Evolutionary conservation across 1,140 invertebrate genomes (phyloP).

Genomic region (Ips typographus): DNA sequence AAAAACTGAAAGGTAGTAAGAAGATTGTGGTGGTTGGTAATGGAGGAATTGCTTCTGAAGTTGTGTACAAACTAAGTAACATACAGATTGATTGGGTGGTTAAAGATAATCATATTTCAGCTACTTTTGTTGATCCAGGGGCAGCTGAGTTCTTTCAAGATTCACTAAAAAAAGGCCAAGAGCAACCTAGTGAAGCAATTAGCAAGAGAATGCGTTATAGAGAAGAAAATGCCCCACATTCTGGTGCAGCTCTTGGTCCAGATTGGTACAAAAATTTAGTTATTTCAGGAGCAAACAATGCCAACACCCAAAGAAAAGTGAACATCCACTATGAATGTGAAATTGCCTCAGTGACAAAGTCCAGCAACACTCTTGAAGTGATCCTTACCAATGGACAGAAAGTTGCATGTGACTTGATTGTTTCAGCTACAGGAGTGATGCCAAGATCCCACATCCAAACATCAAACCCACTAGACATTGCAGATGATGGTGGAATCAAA

Average conservation of each 20-base stretch:
- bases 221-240: slow-evolving; percentile 56
- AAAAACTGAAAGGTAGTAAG: slow-evolving; percentile 65
- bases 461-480: slow-evolving; percentile 60
- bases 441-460: slow-evolving; percentile 66
- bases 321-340: slow-evolving; percentile 72
- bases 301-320: slow-evolving; percentile 54
- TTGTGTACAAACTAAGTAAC: slow-evolving; percentile 83
- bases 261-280: slow-evolving; percentile 85
- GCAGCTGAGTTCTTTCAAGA: slow-evolving; percentile 89
- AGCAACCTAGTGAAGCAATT: slow-evolving; percentile 40
- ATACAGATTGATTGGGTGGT: slow-evolving; percentile 92
- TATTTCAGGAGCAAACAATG: slow-evolving; percentile 59
- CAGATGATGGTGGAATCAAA: slow-evolving; percentile 72
- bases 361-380: slow-evolving; percentile 70
- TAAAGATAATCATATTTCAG: slow-evolving; percentile 88
- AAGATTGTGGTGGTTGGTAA: slow-evolving; percentile 89
- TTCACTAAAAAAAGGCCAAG: slow-evolving; percentile 45
- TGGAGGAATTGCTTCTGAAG: slow-evolving; percentile 96
- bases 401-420: slow-evolving; percentile 85
- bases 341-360: slow-evolving; percentile 57
- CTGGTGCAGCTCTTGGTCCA: slow-evolving; percentile 88
- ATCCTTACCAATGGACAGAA: slow-evolving; percentile 73
- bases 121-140: slow-evolving; percentile 94
- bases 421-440: slow-evolving; percentile 93
- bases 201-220: slow-evolving; percentile 72